A percentile compares a stretch with the other conserved stretches of the same genome.
phyloP scores from a whole-genome alignment of 2,797 vertebrate genomes.

The Myotis daubentonii region DNA sequence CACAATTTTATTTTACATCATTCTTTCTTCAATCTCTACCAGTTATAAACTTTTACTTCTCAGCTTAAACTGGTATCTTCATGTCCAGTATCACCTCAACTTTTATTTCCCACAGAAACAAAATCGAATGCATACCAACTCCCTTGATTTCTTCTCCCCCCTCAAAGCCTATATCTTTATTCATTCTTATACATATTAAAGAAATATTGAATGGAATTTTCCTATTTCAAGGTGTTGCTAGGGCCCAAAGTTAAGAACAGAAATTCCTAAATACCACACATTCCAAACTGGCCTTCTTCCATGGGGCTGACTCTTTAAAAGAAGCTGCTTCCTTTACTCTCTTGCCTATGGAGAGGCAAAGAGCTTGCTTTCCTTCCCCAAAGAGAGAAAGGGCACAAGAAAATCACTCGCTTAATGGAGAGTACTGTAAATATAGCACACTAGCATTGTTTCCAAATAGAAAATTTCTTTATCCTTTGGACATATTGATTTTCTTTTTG shows the following conservation, averaged over 20 bases:
- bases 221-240: not conserved
- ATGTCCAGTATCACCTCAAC: not conserved
- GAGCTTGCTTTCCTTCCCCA: not conserved
- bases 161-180: not conserved
- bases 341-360: not conserved
- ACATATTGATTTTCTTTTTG: not conserved
- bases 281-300: not conserved
- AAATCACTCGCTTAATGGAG: not conserved
- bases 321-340: not conserved
- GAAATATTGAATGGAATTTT: not conserved
- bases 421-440: not conserved
- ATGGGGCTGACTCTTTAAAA: not conserved
- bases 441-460: not conserved
- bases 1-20: not conserved
- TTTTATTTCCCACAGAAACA: conserved; percentile 1
- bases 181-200: not conserved
- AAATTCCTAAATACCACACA: not conserved
- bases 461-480: not conserved
- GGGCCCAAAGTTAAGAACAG: not conserved
- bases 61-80: not conserved
- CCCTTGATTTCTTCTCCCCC: not conserved
- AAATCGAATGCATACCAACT: not conserved
- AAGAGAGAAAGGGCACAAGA: not conserved
- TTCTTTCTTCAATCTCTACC: not conserved
- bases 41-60: not conserved